Conservation (phyloP, 2,113 vertebrate species). For the Protobothrops flavoviridis region DNA sequence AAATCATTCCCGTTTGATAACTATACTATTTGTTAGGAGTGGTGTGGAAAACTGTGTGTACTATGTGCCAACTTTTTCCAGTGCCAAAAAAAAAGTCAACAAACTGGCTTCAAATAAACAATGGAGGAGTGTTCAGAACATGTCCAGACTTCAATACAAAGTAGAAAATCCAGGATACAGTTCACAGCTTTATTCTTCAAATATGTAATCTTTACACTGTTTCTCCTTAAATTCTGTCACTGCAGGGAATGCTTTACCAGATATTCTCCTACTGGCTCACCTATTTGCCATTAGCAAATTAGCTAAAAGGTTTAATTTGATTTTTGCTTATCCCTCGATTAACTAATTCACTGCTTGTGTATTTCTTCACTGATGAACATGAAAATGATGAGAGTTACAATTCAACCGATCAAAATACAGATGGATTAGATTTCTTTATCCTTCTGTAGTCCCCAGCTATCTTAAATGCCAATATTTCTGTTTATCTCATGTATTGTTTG, state of each 20-base stretch:
- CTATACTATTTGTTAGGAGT: conserved; percentile 4
- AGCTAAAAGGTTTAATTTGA: background rate
- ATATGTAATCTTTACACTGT: background rate
- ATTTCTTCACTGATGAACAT: background rate
- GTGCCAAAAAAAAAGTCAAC: conserved; percentile 45
- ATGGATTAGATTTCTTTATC: background rate
- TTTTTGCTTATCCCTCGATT: background rate
- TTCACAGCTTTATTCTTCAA: background rate
- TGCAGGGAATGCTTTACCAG: background rate
- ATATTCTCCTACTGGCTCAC: background rate
- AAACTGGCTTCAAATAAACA: conserved; percentile 23
- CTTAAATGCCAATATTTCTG: background rate
- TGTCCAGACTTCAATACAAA: conserved; percentile 44
- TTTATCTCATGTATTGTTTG: background rate
- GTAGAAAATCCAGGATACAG: conserved; percentile 44
- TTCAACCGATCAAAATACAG: background rate
- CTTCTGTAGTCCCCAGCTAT: background rate
- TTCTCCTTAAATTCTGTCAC: conserved; percentile 22
- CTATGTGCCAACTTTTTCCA: conserved; percentile 28
- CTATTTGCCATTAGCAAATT: background rate
- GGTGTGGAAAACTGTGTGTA: conserved; percentile 8
- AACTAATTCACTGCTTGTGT: background rate
- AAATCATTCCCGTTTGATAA: background rate
- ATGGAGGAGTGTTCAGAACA: conserved; percentile 35
- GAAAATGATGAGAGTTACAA: background rate